Percentiles rank a stretch among this genome's conserved stretches.
Evolutionary conservation across 2,888 invertebrate genomes (phyloP).

Genomic region (Ischnus inquisitorius): DNA sequence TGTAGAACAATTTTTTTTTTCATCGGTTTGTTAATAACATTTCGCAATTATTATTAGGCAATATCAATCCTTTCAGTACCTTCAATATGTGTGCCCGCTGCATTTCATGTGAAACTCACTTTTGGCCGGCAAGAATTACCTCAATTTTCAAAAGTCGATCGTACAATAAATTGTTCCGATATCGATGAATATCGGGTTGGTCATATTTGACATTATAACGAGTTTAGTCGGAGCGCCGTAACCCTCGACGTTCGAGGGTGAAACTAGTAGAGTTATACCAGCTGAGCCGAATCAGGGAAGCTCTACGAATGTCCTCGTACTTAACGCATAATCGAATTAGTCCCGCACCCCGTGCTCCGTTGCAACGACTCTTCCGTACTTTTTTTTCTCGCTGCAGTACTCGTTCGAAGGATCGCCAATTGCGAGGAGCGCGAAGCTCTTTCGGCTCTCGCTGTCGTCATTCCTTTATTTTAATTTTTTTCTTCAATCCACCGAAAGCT

Average conservation of each 20-base stretch:
- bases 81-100: no score
- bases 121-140: no score
- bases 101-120: no score
- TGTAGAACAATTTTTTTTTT: no score
- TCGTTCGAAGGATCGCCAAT: slow-evolving; percentile 73
- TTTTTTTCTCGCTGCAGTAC: slow-evolving; percentile 52
- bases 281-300: slow-evolving; percentile 73
- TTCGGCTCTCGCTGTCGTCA: slow-evolving; percentile 20
- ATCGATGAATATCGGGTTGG: background rate
- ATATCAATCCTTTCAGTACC: no score
- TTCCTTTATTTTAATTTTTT: slow-evolving; percentile 34
- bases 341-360: slow-evolving; percentile 29
- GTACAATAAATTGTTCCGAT: background rate
- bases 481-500: background rate
- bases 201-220: background rate
- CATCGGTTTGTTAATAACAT: no score
- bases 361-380: slow-evolving; percentile 56
- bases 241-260: slow-evolving; percentile 26
- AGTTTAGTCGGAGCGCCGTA: slow-evolving; percentile 29
- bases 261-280: slow-evolving; percentile 33
- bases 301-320: slow-evolving; percentile 74
- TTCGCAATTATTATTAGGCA: no score
- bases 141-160: background rate
- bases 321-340: slow-evolving; percentile 81
- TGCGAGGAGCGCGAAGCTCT: slow-evolving; percentile 59